Base-by-base conservation (phyloP, 2,797 vertebrate genomes). In the Eidolon dupreanum region DNA sequence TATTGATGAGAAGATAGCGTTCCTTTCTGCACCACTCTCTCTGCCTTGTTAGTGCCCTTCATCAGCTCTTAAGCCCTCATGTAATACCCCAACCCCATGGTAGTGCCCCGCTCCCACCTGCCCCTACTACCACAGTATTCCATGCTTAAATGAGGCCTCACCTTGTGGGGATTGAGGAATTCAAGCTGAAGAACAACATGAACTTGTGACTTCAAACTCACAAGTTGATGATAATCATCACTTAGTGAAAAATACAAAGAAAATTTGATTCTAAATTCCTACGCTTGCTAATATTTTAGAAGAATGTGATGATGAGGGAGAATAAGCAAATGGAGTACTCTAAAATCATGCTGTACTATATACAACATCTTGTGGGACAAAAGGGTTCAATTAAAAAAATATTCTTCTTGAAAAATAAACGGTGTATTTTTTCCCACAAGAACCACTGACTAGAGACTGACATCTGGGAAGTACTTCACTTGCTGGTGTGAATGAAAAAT, bases 341-440 rank as follows among this genome's bases (percentile, higher is more conserved):
- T 94, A 38, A 92, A 85, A 96, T 88, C 61, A 81, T 63, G 51
- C 36, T 94, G 6, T 36, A 59, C 79, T 71, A 74, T 65, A 70
- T 0, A 87, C n/a, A 49, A 22, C 41, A 66, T 85, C 95, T 49
- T 59, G 24, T n/a, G 8, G 73, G 41, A 88, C 85, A 85, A 51
- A 82, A 79, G 77, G 16, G 8, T 57, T 78, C 82, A 55, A 88
- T 75, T 96, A 2, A 74, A 87, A 94, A 95, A 74, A 36, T 78
- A 90, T 4, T 91, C 33, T 92, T 95, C 70, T 78, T 92, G 24
- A 88, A 84, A 86, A 96, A 66, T 61, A 94, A 94, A 88, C 51
- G 13, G 8, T 66, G 57, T 26, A 7, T 33, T 78, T 26, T 94
- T 92, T 86, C 83, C 61, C 63, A 92, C n/a, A 87, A 77, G 53